A percentile compares a stretch with the other conserved stretches of the same genome.
phyloP scores from a whole-genome alignment of 1,140 invertebrate species.

The Linepithema humile region DNA sequence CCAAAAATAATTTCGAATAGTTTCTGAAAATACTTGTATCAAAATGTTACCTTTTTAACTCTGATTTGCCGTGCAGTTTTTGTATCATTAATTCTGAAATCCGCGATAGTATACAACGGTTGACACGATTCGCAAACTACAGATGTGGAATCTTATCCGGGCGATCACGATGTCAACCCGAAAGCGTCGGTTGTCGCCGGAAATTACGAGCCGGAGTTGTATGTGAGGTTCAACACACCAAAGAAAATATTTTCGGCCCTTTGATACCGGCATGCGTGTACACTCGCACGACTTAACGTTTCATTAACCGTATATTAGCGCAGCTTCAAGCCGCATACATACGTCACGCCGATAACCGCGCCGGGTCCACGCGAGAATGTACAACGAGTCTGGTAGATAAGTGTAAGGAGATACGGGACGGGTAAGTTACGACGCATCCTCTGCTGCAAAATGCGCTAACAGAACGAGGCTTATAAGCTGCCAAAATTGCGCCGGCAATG shows the following conservation, averaged over 20 bases:
- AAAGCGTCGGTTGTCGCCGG: slow-evolving; percentile 12
- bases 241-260: slow-evolving; percentile 28
- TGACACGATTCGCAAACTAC: neutral
- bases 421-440: slow-evolving; percentile 71
- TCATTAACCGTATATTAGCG: slow-evolving; percentile 78
- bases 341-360: slow-evolving; percentile 72
- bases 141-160: slow-evolving; percentile 8
- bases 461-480: slow-evolving; percentile 67
- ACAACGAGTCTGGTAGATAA: slow-evolving; percentile 70
- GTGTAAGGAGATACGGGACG: slow-evolving; percentile 67
- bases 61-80: neutral
- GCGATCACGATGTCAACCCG: neutral
- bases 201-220: slow-evolving; percentile 36
- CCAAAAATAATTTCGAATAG: neutral
- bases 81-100: neutral
- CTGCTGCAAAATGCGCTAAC: slow-evolving; percentile 65
- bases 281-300: slow-evolving; percentile 67
- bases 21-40: neutral
- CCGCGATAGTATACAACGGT: neutral
- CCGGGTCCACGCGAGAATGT: slow-evolving; percentile 59
- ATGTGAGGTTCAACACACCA: neutral
- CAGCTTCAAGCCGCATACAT: slow-evolving; percentile 63
- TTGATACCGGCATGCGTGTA: slow-evolving; percentile 30
- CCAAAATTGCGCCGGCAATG: slow-evolving; percentile 55
- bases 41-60: neutral